Base-by-base conservation (phyloP, 2,797 vertebrate species). In the Sus cebifrons region DNA sequence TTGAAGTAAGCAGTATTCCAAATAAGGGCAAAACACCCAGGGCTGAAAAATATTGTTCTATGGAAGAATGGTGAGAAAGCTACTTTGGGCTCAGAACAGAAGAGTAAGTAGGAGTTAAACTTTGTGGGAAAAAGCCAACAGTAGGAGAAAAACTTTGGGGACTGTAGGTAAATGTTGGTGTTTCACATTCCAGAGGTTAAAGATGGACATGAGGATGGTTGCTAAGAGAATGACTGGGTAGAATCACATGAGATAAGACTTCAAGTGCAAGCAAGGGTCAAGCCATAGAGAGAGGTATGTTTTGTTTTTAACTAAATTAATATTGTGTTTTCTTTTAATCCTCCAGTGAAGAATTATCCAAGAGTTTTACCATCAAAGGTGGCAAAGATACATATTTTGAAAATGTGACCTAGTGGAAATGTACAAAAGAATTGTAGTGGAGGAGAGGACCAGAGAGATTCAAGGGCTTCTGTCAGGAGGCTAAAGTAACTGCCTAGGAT, bases 301-400 rank as follows among this genome's bases (percentile, higher is more conserved):
- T 92, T 81, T 36, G 4, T 65, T 97, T 89, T 84, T 70, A 70
- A 60, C 23, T 62, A 15, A 49, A 78, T 73, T 79, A 87, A 94
- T 52, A 52, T 52, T 36, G 11, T 14, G 8, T 25, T 49, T 44
- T 86, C 15, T 27, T 71, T 60, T 58, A 21, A 65, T 14, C 10
- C n/a, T 40, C 2, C 1, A 3, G 1, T 16, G 62, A 91, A 86
- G 27, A 71, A 4, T 23, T 3, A 32, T 64, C 84, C 32, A 74
- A 82, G n/a, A 40, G 25, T 78, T 86, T 62, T 85, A 71, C 3
- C 29, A 40, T 84, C 23, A 56, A 83, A 89, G 25, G 10, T 74
- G 2, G 29, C 40, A 89, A 92, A 81, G 58, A 52, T 40, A 3
- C 36, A 1, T 21, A 52, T 54, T 89, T 89, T 23, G n/a, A 64